These are phyloP conservation scores for Aepyceros melampus DNA, from an alignment of 2,113 vertebrate genomes.

Conservation along the genomic window DNA sequence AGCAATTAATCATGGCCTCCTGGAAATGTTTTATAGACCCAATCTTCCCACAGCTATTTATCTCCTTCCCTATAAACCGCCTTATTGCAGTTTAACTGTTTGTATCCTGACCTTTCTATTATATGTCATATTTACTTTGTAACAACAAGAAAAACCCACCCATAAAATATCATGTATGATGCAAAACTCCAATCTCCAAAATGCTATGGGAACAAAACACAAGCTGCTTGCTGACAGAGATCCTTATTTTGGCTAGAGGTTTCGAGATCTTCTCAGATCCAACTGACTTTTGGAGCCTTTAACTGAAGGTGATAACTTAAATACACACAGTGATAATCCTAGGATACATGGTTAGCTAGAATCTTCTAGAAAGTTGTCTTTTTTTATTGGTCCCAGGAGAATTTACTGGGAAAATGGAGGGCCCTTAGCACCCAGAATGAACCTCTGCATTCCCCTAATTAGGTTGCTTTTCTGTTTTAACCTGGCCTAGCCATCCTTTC, in stretches of 20 bases:
- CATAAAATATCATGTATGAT: background rate
- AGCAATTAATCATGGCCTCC: slow-evolving; percentile 27
- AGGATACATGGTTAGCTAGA: background rate
- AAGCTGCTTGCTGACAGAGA: background rate
- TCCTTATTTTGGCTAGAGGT: background rate
- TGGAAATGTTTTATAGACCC: background rate
- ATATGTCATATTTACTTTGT: background rate
- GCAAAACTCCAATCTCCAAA: background rate
- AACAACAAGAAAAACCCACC: background rate
- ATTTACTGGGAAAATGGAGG: background rate
- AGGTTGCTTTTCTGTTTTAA: background rate
- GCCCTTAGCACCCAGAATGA: background rate
- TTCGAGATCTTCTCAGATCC: background rate
- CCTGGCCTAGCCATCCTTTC: too few species aligned
- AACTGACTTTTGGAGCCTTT: background rate
- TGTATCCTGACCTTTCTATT: background rate
- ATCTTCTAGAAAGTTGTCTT: background rate
- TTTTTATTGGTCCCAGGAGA: background rate
- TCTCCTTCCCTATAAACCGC: slow-evolving; percentile 1
- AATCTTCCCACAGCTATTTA: slow-evolving; percentile 3
- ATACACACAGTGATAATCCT: background rate
- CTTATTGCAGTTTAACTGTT: background rate
- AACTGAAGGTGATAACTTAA: background rate
- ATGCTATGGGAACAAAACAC: background rate
- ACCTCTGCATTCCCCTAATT: too few species aligned